Conservation (phyloP, 1,140 invertebrate species). For the Pemphigus obesinymphae region DNA sequence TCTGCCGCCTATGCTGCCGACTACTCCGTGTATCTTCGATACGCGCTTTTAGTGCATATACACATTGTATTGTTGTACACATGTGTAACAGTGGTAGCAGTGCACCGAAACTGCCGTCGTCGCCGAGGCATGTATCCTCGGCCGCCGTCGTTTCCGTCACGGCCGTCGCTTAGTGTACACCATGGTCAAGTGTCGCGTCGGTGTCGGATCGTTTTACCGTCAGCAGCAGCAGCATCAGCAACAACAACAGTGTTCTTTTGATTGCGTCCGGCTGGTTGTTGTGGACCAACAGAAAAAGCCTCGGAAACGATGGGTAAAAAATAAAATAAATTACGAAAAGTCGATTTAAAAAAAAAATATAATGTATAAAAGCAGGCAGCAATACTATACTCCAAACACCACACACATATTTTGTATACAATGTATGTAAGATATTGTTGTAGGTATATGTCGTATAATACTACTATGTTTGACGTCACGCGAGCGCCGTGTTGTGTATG, state of each 20-base stretch:
- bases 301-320: slow-evolving; percentile 36
- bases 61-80: neutral
- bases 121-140: slow-evolving; percentile 7
- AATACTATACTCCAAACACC: neutral
- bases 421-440: neutral
- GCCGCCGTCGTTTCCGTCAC: neutral
- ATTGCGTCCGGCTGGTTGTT: neutral
- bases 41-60: neutral
- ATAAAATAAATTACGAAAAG: neutral
- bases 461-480: neutral
- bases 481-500: neutral
- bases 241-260: neutral
- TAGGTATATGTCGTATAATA: neutral
- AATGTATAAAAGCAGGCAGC: too few species aligned
- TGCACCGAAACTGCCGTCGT: neutral
- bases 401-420: neutral
- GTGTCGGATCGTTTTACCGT: neutral
- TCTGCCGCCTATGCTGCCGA: neutral
- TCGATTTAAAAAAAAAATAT: too few species aligned
- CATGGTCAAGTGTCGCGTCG: slow-evolving; percentile 34
- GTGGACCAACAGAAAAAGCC: neutral
- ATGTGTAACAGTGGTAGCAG: neutral
- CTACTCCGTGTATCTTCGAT: neutral
- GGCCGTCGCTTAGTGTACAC: neutral
- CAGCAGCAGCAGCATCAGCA: neutral